Conservation (phyloP, 2,888 invertebrate genomes). For the Podabrus alpinus region DNA sequence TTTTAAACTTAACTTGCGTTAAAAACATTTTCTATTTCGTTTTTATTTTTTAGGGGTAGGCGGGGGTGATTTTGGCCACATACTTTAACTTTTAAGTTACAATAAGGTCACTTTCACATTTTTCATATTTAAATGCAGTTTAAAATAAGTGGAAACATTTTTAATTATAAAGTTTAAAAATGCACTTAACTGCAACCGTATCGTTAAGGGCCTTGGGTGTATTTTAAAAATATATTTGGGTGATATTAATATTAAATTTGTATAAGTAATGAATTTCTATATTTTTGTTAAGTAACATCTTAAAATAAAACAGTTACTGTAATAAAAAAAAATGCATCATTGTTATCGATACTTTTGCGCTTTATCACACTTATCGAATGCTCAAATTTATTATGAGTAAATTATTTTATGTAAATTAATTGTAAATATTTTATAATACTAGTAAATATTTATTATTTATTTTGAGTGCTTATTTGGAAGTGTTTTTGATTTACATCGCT, state of each 20-base stretch:
- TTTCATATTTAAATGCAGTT: not conserved
- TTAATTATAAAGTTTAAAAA: not conserved
- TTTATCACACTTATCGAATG: not conserved
- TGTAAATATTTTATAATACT: not conserved
- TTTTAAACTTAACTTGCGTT: too few species aligned
- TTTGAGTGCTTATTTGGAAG: not conserved
- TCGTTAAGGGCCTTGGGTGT: not conserved
- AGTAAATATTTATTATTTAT: not conserved
- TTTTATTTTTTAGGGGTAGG: not conserved
- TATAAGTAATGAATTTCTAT: not conserved
- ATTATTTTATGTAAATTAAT: not conserved
- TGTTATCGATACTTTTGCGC: not conserved
- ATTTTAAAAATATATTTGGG: not conserved
- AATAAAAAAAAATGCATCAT: not conserved
- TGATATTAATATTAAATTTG: constrained; percentile 1
- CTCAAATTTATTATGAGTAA: not conserved
- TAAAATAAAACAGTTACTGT: not conserved
- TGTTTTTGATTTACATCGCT: not conserved
- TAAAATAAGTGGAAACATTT: not conserved
- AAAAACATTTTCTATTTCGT: not conserved
- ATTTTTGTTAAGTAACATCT: not conserved
- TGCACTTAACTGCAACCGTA: not conserved
- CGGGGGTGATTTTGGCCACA: not conserved
- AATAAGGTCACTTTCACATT: not conserved
- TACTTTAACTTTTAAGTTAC: not conserved